Evolutionary conservation across 2,113 vertebrate species (phyloP).

Genomic region (Cryptotis parvus): DNA sequence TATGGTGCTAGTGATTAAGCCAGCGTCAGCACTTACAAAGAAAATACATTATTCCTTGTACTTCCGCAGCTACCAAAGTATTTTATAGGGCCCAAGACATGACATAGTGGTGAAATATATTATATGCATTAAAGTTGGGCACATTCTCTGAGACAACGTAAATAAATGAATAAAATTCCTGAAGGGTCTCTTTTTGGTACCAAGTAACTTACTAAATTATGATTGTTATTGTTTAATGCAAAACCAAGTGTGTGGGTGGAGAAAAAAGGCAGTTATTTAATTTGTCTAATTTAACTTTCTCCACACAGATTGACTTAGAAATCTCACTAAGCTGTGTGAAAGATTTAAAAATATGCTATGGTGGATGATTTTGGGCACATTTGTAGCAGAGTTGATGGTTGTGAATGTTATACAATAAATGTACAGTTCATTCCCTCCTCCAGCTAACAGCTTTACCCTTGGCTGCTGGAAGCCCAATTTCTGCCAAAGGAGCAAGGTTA

Average conservation of each 20-base stretch:
- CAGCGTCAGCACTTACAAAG: no score
- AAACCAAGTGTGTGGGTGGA: constrained; percentile 15
- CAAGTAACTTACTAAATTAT: constrained; percentile 40
- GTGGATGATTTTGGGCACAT: constrained; percentile 26
- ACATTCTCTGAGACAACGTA: no score
- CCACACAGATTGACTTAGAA: constrained; percentile 55
- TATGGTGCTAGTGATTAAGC: no score
- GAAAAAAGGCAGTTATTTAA: neutral
- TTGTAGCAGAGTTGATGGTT: constrained; percentile 18
- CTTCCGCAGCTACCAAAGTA: no score
- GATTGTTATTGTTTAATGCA: constrained; percentile 34
- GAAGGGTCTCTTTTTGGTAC: neutral
- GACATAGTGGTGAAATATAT: no score
- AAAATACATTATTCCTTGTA: no score
- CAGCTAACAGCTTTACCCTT: constrained; percentile 23
- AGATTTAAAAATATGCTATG: constrained; percentile 45
- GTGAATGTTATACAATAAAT: constrained; percentile 38
- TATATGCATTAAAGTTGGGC: no score
- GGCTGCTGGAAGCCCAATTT: constrained; percentile 41
- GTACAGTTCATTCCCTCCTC: constrained; percentile 23
- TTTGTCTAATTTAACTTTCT: constrained; percentile 58
- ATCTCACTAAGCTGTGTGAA: constrained; percentile 46
- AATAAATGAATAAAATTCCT: no score
- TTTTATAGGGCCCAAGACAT: no score
- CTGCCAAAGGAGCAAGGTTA: constrained; percentile 58